Evolutionary conservation across 2,113 vertebrate genomes (phyloP).

Genomic region (Tyto alba): DNA sequence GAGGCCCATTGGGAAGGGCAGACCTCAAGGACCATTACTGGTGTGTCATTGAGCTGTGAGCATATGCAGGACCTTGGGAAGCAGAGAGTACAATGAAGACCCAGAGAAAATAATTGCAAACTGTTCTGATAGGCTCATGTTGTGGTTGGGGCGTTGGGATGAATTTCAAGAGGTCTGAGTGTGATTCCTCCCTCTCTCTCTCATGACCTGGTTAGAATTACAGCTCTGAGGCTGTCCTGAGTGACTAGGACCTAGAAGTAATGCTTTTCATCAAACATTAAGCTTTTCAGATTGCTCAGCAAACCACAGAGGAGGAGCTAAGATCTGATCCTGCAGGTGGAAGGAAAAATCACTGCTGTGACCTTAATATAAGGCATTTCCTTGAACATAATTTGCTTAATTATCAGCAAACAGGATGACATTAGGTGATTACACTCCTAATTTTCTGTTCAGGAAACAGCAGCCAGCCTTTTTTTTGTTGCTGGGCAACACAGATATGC

Average conservation of each 20-base stretch:
- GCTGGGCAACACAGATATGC: conserved; percentile 17
- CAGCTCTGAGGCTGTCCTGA: not conserved
- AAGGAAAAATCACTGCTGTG: not conserved
- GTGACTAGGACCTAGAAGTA: not conserved
- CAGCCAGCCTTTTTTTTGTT: conserved; percentile 16
- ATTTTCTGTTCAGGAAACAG: conserved; percentile 32
- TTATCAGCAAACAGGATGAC: conserved; percentile 11
- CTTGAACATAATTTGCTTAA: not conserved
- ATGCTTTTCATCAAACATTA: not conserved
- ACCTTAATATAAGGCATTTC: conserved; percentile 4
- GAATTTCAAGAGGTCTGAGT: not conserved
- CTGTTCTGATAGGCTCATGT: not conserved
- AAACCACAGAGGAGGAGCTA: not conserved
- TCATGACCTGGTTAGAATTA: not conserved
- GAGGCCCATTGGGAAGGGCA: not conserved
- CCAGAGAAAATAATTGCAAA: not conserved
- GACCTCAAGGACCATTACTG: not conserved
- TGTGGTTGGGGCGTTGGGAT: accelerated
- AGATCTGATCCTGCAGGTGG: not conserved
- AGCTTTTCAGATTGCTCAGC: not conserved
- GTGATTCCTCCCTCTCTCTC: not conserved
- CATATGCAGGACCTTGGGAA: not conserved
- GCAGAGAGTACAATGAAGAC: not conserved
- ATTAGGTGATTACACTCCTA: conserved; percentile 22
- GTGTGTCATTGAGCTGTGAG: not conserved